Conservation (phyloP, 2,888 invertebrate species). For the Lasius platythorax region DNA sequence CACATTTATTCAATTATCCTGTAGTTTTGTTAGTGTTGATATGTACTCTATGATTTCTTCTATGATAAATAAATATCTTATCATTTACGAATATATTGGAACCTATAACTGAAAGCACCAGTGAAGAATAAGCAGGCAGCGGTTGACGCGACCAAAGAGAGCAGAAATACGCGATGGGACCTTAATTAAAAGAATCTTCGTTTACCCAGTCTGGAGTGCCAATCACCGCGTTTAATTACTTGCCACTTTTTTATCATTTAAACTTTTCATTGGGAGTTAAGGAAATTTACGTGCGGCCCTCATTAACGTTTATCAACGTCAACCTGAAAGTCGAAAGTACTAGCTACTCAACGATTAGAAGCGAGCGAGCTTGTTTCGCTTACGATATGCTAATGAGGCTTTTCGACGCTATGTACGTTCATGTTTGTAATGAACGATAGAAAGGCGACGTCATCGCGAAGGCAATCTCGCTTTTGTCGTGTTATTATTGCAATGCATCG, state of each 20-base stretch:
- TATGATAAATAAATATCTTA: neutral
- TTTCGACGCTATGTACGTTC: slow-evolving; percentile 43
- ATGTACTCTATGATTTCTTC: neutral
- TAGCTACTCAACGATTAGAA: slow-evolving; percentile 62
- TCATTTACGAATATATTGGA: slow-evolving; percentile 14
- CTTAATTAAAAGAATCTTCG: slow-evolving; percentile 75
- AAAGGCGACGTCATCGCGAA: slow-evolving; percentile 46
- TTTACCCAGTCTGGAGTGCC: slow-evolving; percentile 68
- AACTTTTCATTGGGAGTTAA: slow-evolving; percentile 78
- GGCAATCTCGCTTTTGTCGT: slow-evolving; percentile 51
- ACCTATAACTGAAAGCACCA: slow-evolving; percentile 28
- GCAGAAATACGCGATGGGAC: slow-evolving; percentile 55
- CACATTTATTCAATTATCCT: neutral
- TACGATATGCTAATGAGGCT: slow-evolving; percentile 65
- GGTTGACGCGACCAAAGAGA: slow-evolving; percentile 53
- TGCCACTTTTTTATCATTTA: slow-evolving; percentile 78
- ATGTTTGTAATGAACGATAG: slow-evolving; percentile 26
- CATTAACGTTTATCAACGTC: slow-evolving; percentile 80
- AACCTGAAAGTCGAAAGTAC: slow-evolving; percentile 31
- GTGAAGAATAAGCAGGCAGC: slow-evolving; percentile 47
- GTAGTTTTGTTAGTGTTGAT: neutral
- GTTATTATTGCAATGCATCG: slow-evolving; percentile 63
- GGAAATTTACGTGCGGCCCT: slow-evolving; percentile 73
- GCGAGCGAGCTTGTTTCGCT: slow-evolving; percentile 61
- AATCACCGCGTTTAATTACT: slow-evolving; percentile 79